These are phyloP conservation scores for Melanotaenia maccullochi DNA, from an alignment of 2,797 vertebrate species.

Conservation along the genomic window DNA sequence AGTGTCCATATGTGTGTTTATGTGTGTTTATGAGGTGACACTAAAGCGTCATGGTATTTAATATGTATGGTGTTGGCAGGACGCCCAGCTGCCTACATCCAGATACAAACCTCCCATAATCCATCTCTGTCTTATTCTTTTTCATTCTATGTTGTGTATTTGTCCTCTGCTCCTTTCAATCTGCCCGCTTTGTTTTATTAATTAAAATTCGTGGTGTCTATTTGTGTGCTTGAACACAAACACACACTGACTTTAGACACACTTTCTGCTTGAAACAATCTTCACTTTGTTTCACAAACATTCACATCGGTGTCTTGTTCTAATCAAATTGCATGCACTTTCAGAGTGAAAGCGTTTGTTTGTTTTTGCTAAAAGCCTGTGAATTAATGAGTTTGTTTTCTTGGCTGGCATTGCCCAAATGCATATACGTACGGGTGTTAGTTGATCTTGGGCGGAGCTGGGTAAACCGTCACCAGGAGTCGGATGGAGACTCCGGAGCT, in stretches of 20 bases:
- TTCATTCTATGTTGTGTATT: constrained; percentile 30
- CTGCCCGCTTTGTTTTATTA: constrained; percentile 40
- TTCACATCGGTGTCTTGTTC: constrained; percentile 51
- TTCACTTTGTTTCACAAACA: constrained; percentile 61
- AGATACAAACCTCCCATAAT: constrained; percentile 51
- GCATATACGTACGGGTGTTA: constrained; percentile 38
- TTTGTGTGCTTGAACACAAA: constrained; percentile 11
- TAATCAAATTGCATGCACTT: constrained; percentile 55
- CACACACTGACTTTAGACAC: constrained; percentile 36
- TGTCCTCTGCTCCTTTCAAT: constrained; percentile 38
- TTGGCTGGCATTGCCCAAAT: constrained; percentile 49
- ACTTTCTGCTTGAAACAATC: constrained; percentile 48
- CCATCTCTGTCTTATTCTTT: constrained; percentile 37
- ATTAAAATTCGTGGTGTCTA: constrained; percentile 22
- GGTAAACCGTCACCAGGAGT: constrained; percentile 59
- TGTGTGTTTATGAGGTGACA: constrained; percentile 28
- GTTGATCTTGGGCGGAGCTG: constrained; percentile 52
- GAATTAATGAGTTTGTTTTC: constrained; percentile 75
- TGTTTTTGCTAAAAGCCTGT: constrained; percentile 66
- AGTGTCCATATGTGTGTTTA: constrained; percentile 1
- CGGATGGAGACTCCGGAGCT: constrained; percentile 35
- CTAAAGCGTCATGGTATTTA: constrained; percentile 12
- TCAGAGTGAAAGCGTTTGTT: constrained; percentile 55
- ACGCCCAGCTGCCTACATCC: constrained; percentile 29
- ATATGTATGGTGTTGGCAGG: constrained; percentile 35